Conservation (phyloP, 2,113 vertebrate genomes). For the Pogonocichla stellata region DNA sequence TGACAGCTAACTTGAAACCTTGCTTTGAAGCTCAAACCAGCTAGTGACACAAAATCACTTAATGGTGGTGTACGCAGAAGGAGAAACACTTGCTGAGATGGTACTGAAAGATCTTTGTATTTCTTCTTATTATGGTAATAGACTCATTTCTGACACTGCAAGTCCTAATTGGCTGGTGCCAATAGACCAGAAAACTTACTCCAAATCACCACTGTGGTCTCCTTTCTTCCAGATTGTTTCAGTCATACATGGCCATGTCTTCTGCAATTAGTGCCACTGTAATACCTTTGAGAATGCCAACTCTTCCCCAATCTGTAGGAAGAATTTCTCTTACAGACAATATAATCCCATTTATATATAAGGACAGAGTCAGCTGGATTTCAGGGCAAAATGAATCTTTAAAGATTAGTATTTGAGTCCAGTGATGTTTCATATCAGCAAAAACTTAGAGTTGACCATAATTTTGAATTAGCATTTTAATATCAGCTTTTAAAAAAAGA, state of each 20-base stretch:
- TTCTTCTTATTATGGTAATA: background rate
- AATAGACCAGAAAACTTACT: background rate
- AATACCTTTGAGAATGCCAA: too few species aligned
- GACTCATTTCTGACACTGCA: background rate
- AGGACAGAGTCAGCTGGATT: background rate
- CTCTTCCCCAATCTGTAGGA: background rate
- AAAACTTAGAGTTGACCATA: background rate
- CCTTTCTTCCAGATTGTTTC: background rate
- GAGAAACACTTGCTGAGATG: background rate
- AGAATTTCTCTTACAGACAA: background rate
- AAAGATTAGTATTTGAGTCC: background rate
- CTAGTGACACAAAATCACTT: background rate
- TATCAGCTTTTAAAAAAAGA: background rate
- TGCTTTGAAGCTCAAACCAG: background rate
- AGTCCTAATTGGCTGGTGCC: background rate
- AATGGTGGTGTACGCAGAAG: accelerated
- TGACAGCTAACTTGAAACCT: background rate
- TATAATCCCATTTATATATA: background rate
- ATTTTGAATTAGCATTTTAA: background rate
- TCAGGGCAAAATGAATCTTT: background rate
- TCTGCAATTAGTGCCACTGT: background rate
- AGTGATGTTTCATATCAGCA: background rate
- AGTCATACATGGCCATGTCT: background rate
- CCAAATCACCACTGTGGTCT: background rate
- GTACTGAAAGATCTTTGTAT: background rate